These are phyloP conservation scores for Lepidocyrtoides sp. DNA, from an alignment of 2,888 invertebrate genomes.

Conservation along the genomic window DNA sequence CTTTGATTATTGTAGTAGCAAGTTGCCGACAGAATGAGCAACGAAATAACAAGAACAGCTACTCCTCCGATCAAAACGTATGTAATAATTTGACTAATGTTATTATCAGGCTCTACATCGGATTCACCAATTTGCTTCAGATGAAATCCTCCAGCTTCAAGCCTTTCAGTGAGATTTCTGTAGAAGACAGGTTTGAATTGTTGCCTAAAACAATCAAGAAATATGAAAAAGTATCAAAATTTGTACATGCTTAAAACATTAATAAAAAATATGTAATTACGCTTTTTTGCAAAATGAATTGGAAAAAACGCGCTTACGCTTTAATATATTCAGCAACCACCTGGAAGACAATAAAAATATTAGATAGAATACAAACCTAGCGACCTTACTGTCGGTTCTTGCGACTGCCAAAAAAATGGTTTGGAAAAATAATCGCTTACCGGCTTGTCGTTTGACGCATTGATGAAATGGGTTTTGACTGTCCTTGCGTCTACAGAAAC, in stretches of 20 bases:
- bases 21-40: conserved; percentile 70
- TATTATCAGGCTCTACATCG: conserved; percentile 72
- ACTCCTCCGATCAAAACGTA: conserved; percentile 75
- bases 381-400: no score
- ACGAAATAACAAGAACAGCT: conserved; percentile 62
- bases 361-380: no score
- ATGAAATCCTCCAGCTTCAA: background rate
- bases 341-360: background rate
- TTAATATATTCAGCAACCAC: background rate
- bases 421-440: conserved; percentile 82
- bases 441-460: conserved; percentile 86
- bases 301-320: background rate
- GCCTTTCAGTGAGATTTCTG: background rate
- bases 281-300: no score
- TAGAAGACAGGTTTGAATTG: conserved; percentile 39
- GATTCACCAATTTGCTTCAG: conserved; percentile 86
- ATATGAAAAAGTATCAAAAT: no score
- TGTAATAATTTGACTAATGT: conserved; percentile 82
- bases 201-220: no score
- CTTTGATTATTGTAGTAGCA: conserved; percentile 81
- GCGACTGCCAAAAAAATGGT: no score
- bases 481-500: background rate
- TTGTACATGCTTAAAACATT: no score
- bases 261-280: no score
- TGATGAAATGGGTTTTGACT: conserved; percentile 79